Evolutionary conservation across 2,888 invertebrate genomes (phyloP).

Genomic region (Lasioglossum malachurum): DNA sequence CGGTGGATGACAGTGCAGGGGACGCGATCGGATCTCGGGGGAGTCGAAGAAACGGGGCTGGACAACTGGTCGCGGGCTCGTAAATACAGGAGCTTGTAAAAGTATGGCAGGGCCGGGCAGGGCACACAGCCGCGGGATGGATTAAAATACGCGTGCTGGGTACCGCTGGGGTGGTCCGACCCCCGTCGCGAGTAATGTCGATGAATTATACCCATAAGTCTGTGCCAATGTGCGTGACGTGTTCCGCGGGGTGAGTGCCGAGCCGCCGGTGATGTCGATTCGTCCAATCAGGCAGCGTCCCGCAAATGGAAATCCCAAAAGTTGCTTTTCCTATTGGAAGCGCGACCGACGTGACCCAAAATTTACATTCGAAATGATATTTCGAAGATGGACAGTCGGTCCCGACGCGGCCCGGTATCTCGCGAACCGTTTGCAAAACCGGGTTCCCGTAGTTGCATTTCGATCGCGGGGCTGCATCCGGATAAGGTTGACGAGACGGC

Average conservation of each 20-base stretch:
- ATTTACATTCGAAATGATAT: constrained; percentile 66
- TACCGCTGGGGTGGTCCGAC: constrained; percentile 54
- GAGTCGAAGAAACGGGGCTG: constrained; percentile 27
- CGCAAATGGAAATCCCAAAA: constrained; percentile 74
- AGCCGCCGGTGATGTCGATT: constrained; percentile 67
- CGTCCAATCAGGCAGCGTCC: constrained; percentile 74
- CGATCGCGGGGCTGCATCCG: not conserved
- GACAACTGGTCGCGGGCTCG: constrained; percentile 42
- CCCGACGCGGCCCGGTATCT: constrained; percentile 26
- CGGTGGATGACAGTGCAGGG: constrained; percentile 16
- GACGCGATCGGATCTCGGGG: constrained; percentile 38
- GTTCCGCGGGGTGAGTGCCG: constrained; percentile 60
- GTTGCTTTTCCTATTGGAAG: constrained; percentile 62
- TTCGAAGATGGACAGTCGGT: constrained; percentile 62
- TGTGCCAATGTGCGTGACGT: constrained; percentile 78
- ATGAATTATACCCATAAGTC: constrained; percentile 76
- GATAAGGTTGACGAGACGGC: constrained; percentile 12
- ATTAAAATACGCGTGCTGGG: constrained; percentile 68
- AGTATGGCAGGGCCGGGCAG: constrained; percentile 58
- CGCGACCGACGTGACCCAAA: constrained; percentile 32
- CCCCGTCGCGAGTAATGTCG: constrained; percentile 70
- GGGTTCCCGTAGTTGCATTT: not conserved
- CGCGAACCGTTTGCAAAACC: not conserved
- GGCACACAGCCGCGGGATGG: constrained; percentile 61
- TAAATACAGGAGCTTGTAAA: constrained; percentile 64